Percentiles rank a stretch among this genome's conserved stretches.
These are phyloP conservation scores for Oscarella lobularis DNA, from an alignment of 37 sponge, comb jelly and placozoan species.

Conservation along the genomic window DNA sequence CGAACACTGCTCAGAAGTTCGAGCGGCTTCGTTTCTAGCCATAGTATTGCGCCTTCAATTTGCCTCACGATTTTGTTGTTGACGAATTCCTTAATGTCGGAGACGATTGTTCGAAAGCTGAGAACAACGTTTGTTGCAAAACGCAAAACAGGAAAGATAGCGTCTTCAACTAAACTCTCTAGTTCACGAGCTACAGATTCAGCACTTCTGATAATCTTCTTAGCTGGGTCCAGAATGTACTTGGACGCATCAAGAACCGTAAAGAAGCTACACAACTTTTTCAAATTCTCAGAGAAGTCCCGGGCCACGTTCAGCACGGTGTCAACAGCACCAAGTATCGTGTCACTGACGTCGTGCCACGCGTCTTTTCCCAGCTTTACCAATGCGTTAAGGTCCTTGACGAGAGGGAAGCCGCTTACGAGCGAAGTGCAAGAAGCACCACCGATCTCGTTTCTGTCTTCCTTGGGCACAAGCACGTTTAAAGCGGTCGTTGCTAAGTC, in stretches of 20 bases:
- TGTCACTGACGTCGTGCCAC: background rate
- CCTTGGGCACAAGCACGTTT: too few relatives aligned
- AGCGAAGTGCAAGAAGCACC: too few relatives aligned
- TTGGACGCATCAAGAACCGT: background rate
- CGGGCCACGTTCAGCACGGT: too few relatives aligned
- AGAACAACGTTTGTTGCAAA: background rate
- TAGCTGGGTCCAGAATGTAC: background rate
- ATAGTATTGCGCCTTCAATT: background rate
- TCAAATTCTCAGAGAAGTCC: too few relatives aligned
- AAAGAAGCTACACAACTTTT: background rate
- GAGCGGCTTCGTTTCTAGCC: background rate
- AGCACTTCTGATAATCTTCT: background rate
- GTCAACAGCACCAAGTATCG: too few relatives aligned
- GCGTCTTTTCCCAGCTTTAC: background rate
- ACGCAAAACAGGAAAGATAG: background rate
- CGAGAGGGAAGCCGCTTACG: too few relatives aligned
- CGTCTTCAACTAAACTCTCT: background rate
- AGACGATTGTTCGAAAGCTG: background rate
- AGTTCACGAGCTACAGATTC: background rate
- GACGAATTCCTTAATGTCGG: background rate
- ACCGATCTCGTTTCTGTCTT: too few relatives aligned
- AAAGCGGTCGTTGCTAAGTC: too few relatives aligned
- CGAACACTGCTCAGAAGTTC: background rate
- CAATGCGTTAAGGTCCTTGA: background rate
- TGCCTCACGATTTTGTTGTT: background rate